phyloP scores from a whole-genome alignment of 2,888 invertebrate species.

The Ypsolopha scabrella region DNA sequence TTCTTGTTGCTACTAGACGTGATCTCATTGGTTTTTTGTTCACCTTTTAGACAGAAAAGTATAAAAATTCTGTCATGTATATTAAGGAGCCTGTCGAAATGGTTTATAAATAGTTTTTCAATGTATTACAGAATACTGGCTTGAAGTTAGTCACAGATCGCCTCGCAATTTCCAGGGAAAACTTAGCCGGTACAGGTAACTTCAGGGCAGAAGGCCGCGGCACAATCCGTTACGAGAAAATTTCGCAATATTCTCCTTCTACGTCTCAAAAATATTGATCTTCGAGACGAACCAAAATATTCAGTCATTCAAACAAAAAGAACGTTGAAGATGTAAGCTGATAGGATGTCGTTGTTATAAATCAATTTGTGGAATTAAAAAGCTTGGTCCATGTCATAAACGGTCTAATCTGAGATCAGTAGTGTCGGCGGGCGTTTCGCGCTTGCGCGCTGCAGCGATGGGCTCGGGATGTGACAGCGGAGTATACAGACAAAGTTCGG shows the following conservation, averaged over 20 bases:
- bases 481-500: constrained; percentile 41
- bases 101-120: no score
- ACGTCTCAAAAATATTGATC: background rate
- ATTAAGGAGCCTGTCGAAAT: no score
- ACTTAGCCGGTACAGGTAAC: no score
- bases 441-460: constrained; percentile 32
- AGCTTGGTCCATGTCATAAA: constrained; percentile 61
- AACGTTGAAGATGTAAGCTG: constrained; percentile 3
- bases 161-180: no score
- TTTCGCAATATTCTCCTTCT: no score
- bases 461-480: constrained; percentile 34
- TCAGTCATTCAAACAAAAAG: background rate
- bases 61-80: no score
- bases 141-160: no score
- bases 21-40: no score
- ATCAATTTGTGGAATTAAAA: constrained; percentile 62
- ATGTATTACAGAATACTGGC: no score
- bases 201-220: no score
- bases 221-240: no score
- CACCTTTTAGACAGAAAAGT: no score
- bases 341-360: constrained; percentile 28
- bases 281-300: background rate
- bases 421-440: constrained; percentile 54
- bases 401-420: constrained; percentile 53
- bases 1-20: background rate